Evolutionary conservation across 2,113 vertebrate genomes (phyloP).

Genomic region (Anas platyrhynchos): DNA sequence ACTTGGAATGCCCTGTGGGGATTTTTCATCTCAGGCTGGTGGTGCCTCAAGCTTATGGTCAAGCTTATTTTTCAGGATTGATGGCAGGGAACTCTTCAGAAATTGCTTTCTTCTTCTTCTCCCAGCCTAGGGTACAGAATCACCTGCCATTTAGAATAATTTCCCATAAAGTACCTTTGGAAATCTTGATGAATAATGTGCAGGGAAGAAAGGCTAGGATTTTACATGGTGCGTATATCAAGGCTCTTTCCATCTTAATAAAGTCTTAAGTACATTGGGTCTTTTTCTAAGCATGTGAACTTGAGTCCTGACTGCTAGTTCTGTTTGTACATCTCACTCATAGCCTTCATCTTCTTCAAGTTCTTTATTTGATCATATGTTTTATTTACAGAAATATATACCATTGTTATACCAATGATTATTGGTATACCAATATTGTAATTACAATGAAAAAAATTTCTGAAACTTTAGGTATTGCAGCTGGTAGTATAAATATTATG

Average conservation of each 20-base stretch:
- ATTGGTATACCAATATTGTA: neutral
- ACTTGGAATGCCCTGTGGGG: neutral
- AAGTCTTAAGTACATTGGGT: neutral
- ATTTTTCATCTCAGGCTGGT: neutral
- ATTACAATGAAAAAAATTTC: neutral
- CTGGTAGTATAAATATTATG: neutral
- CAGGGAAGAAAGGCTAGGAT: neutral
- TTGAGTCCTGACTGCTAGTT: neutral
- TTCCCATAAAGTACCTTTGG: neutral
- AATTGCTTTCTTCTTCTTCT: conserved; percentile 15
- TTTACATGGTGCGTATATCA: neutral
- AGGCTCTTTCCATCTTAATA: neutral
- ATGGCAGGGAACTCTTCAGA: neutral
- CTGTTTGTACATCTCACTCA: neutral
- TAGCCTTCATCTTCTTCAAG: neutral
- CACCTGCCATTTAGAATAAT: conserved; percentile 3
- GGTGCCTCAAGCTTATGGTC: neutral
- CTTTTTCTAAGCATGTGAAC: neutral
- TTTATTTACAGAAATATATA: too few relatives aligned
- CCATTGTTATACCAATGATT: too few relatives aligned
- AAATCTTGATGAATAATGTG: neutral
- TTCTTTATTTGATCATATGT: neutral
- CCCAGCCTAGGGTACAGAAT: neutral
- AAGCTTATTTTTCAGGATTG: conserved; percentile 40
- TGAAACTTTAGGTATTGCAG: neutral